A percentile compares a stretch with the other conserved stretches of the same genome.
Evolutionary conservation across 2,797 vertebrate species (phyloP).

Genomic region (Calcarius lapponicus): DNA sequence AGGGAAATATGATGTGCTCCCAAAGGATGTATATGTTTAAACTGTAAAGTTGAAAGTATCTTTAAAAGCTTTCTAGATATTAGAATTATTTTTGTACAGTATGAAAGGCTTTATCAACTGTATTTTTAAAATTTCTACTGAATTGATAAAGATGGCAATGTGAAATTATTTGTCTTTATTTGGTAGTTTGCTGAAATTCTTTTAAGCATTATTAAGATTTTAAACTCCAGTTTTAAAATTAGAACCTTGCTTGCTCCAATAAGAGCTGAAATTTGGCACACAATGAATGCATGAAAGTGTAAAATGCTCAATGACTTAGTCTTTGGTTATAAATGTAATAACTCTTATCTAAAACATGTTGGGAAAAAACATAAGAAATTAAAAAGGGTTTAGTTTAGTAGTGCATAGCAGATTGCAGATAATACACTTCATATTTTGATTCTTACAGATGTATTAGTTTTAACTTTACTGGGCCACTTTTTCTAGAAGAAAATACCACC

Average conservation of each 20-base stretch:
- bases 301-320: not conserved
- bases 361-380: not conserved
- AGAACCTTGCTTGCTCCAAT: not conserved
- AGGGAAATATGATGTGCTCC: not conserved
- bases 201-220: not conserved
- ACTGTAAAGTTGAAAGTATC: not conserved
- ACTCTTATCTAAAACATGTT: not conserved
- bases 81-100: not conserved
- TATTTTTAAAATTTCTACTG: not conserved
- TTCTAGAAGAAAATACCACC: fast-evolving
- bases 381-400: not conserved
- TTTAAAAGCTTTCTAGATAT: not conserved
- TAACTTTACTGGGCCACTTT: not conserved
- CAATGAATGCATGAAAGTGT: not conserved
- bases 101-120: not conserved
- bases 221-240: not conserved
- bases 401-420: not conserved
- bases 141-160: not conserved
- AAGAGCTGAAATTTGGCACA: not conserved
- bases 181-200: not conserved
- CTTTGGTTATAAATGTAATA: not conserved
- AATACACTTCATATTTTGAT: not conserved
- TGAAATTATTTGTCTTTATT: not conserved
- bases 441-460: fast-evolving
- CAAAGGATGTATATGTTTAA: not conserved